Evolutionary conservation across 2,797 vertebrate species (phyloP), one percentile per base, ranked within the genome.

Genomic region (Mormyrops boulengeri): DNA sequence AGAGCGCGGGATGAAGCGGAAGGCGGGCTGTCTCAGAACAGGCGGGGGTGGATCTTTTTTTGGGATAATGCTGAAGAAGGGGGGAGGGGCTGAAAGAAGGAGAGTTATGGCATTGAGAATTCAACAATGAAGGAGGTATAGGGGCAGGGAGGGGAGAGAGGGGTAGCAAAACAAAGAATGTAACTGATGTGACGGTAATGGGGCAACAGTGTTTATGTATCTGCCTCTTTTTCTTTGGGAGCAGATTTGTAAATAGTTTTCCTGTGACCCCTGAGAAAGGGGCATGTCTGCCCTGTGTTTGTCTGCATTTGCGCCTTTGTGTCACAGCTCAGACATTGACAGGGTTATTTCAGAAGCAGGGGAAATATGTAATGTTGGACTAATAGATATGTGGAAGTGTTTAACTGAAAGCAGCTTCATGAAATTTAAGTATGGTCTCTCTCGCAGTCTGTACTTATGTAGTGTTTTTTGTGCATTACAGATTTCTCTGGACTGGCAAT

Each of bases 231-330:
- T 82, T 89, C 60, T 80, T n/a, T 80, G 17, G 90, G 89, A 88
- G 89, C 86, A 26, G 55, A 84, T 92, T 94, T 93, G 93, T 94
- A 94, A 95, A 95, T 93, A 92, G 87, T 92, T 93, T 91, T 93
- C 91, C 90, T 89, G 90, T 94, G 93, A 95, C 91, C 92, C 90
- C 77, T 88, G 52, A 90, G 69, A 88, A 90, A 90, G 88, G 86
- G 55, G 88, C 91, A 44, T n/a, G 38, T n/a, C 38, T 8, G 38
- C 73, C 30, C 86, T 90, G 47, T 8, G 7, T 12, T 82, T 91
- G 47, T 30, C 12, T 12, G 50, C 47, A n/a, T 87, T 73, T 41
- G 19, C 5, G 6, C 50, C 38, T 34, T 34, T 53, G 30, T 57
- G 22, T 14, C 52, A 87, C 26, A 38, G 85, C 85, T 41, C 30